These are phyloP conservation scores for Chionomys nivalis DNA, from an alignment of 2,113 vertebrate genomes.

Conservation along the genomic window DNA sequence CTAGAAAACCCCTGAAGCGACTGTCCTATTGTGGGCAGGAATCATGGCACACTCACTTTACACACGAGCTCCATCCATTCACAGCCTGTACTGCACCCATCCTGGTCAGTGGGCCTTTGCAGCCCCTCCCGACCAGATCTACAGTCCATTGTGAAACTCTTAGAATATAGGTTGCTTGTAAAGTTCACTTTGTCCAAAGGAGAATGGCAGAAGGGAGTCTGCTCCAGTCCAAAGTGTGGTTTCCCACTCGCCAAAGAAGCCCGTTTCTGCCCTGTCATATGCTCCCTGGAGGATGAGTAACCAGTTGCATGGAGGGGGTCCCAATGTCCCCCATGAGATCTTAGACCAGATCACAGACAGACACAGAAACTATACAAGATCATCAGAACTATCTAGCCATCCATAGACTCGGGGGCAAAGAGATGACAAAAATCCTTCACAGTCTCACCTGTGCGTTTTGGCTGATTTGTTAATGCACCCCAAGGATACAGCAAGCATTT, in stretches of 20 bases:
- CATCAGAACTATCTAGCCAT: background rate
- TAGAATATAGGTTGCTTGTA: background rate
- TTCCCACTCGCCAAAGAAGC: background rate
- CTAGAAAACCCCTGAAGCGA: accelerated
- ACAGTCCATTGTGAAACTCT: background rate
- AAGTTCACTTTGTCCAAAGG: background rate
- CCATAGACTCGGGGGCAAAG: background rate
- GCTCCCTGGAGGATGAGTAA: background rate
- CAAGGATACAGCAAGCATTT: background rate
- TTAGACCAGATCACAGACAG: background rate
- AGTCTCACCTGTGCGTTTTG: background rate
- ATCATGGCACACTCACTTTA: accelerated
- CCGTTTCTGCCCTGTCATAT: background rate
- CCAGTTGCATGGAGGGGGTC: accelerated
- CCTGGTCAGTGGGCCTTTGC: too few species aligned
- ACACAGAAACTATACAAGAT: accelerated
- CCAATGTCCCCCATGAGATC: accelerated
- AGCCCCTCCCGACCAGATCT: background rate
- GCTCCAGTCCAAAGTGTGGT: background rate
- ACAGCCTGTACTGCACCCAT: accelerated
- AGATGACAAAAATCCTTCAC: background rate
- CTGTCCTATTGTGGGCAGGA: accelerated
- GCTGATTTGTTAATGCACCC: background rate
- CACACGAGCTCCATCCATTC: background rate
- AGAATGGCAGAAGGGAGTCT: background rate